phyloP scores from a whole-genome alignment of 2,888 invertebrate genomes.

The Cepaea hortensis region DNA sequence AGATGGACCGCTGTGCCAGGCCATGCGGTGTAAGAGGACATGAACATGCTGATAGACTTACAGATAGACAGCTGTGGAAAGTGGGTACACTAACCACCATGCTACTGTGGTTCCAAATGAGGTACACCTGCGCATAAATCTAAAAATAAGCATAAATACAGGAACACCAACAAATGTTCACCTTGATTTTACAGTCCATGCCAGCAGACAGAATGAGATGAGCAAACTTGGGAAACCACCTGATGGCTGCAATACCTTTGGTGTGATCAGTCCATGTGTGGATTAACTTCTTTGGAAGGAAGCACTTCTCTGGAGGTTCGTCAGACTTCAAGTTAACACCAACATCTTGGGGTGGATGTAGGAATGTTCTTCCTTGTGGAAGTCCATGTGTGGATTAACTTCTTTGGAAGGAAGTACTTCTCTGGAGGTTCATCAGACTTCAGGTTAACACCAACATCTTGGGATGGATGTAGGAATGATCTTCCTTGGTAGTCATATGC shows the following conservation, averaged over 20 bases:
- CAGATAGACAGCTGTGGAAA: no score
- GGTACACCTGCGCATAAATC: no score
- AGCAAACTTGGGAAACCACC: slow-evolving; percentile 95
- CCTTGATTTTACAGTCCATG: slow-evolving; percentile 97
- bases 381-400: slow-evolving; percentile 95
- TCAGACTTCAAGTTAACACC: slow-evolving; percentile 91
- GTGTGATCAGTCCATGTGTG: slow-evolving; percentile 98
- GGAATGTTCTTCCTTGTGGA: no score
- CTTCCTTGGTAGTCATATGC: slow-evolving; percentile 95
- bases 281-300: slow-evolving; percentile 95
- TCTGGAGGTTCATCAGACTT: slow-evolving; percentile 92
- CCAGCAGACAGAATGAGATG: slow-evolving; percentile 95
- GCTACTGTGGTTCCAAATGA: no score
- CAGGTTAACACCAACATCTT: slow-evolving; percentile 92
- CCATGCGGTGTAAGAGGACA: no score
- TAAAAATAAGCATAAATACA: background rate
- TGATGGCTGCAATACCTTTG: slow-evolving; percentile 94
- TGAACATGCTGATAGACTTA: no score
- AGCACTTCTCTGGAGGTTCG: slow-evolving; percentile 94
- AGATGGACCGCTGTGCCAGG: no score
- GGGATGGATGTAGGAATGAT: slow-evolving; percentile 93
- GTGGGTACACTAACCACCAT: no score
- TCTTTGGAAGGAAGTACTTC: slow-evolving; percentile 96
- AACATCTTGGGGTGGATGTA: slow-evolving; percentile 93
- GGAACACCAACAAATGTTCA: slow-evolving; percentile 69